These are phyloP conservation scores for Pseudonaja textilis DNA, from an alignment of 2,113 vertebrate species.

Conservation along the genomic window DNA sequence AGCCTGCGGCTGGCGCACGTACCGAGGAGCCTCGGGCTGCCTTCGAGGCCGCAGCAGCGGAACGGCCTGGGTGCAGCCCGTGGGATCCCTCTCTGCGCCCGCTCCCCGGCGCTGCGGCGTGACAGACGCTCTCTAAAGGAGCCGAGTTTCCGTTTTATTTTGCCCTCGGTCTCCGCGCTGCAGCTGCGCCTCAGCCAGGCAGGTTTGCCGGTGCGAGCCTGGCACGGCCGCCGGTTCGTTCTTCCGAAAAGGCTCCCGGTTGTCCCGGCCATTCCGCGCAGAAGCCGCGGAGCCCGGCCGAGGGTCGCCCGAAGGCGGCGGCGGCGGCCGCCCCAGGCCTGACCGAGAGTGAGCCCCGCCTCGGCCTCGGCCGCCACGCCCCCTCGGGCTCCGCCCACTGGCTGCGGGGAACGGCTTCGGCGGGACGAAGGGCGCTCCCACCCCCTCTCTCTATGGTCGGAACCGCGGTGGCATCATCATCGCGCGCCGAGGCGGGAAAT, in stretches of 20 bases:
- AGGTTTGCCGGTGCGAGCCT: neutral
- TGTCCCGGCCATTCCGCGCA: neutral
- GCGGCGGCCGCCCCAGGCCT: fast-evolving
- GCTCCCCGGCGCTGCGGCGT: too few relatives aligned
- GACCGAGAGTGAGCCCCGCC: neutral
- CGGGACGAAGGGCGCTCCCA: neutral
- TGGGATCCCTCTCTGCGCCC: too few relatives aligned
- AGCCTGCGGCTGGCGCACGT: neutral
- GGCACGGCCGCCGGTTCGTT: neutral
- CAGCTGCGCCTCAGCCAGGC: neutral
- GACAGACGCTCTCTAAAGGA: too few relatives aligned
- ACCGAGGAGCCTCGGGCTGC: neutral
- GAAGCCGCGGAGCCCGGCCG: neutral
- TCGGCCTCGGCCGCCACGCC: neutral
- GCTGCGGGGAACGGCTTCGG: too few relatives aligned
- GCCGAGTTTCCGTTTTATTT: too few relatives aligned
- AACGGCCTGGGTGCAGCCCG: too few relatives aligned
- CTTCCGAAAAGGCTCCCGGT: neutral
- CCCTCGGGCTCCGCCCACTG: neutral
- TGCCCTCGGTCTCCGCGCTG: too few relatives aligned
- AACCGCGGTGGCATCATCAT: neutral
- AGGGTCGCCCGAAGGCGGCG: neutral
- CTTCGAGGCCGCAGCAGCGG: too few relatives aligned
- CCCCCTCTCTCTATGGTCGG: neutral
- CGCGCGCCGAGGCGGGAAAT: neutral